phyloP scores from a whole-genome alignment of 2,888 invertebrate genomes.

The Pseudoips prasinana region DNA sequence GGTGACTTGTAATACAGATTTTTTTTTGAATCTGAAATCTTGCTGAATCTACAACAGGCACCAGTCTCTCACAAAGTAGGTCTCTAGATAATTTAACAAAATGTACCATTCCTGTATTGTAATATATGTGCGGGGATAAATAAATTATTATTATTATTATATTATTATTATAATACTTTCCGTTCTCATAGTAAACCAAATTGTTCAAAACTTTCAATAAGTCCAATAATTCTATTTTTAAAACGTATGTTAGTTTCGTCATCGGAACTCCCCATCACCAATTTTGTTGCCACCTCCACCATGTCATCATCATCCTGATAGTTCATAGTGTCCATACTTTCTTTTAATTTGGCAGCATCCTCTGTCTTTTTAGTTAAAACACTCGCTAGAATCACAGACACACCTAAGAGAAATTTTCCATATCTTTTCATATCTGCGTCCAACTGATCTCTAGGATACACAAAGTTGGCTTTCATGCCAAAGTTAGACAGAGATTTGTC shows the following conservation, averaged over 20 bases:
- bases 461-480: slow-evolving; percentile 28
- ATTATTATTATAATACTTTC: too few relatives aligned
- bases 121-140: too few relatives aligned
- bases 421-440: slow-evolving; percentile 38
- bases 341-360: slow-evolving; percentile 28
- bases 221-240: slow-evolving; percentile 24
- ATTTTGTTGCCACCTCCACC: too few relatives aligned
- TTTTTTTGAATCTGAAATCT: too few relatives aligned
- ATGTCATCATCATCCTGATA: neutral
- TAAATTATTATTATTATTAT: too few relatives aligned
- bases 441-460: slow-evolving; percentile 35
- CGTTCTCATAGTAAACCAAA: slow-evolving; percentile 28
- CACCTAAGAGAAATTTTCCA: slow-evolving; percentile 26
- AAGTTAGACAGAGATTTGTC: slow-evolving; percentile 29
- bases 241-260: slow-evolving; percentile 9
- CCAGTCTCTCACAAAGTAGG: too few relatives aligned
- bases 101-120: too few relatives aligned
- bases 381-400: slow-evolving; percentile 21
- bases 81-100: too few relatives aligned
- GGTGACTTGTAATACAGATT: too few relatives aligned
- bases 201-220: slow-evolving; percentile 28
- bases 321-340: neutral
- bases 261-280: too few relatives aligned
- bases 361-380: slow-evolving; percentile 25
- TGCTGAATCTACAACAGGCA: too few relatives aligned